These are phyloP conservation scores for Cacatua alba DNA, from an alignment of 2,113 vertebrate genomes.

Conservation along the genomic window DNA sequence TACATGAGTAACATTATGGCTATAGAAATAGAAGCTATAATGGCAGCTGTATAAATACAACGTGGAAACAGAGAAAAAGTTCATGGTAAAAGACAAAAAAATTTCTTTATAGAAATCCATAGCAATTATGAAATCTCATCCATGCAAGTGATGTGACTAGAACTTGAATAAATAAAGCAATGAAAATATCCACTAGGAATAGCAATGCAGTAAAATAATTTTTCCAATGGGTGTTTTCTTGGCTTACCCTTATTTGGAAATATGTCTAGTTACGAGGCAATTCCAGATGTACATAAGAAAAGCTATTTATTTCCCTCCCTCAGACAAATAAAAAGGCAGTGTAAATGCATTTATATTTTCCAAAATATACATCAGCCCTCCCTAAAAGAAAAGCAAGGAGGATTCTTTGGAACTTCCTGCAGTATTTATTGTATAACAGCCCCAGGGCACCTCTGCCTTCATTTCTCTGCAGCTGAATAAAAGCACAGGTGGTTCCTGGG, in stretches of 20 bases:
- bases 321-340: background rate
- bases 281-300: conserved; percentile 13
- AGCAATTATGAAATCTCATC: background rate
- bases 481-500: background rate
- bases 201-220: background rate
- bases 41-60: background rate
- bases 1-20: background rate
- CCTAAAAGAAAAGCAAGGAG: background rate
- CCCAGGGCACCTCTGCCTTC: background rate
- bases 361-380: conserved; percentile 10
- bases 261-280: background rate
- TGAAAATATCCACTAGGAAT: background rate
- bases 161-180: conserved; percentile 8
- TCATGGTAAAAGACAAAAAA: background rate
- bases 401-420: background rate
- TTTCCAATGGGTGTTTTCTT: conserved; percentile 36
- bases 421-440: background rate
- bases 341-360: background rate
- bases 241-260: conserved; percentile 11
- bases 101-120: background rate
- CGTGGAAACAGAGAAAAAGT: background rate
- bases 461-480: background rate
- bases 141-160: background rate
- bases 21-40: background rate
- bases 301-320: background rate